These are phyloP conservation scores for Mastigias papua DNA, from an alignment of 30 jellyfish, hydroid and myxozoan genomes.

Conservation along the genomic window DNA sequence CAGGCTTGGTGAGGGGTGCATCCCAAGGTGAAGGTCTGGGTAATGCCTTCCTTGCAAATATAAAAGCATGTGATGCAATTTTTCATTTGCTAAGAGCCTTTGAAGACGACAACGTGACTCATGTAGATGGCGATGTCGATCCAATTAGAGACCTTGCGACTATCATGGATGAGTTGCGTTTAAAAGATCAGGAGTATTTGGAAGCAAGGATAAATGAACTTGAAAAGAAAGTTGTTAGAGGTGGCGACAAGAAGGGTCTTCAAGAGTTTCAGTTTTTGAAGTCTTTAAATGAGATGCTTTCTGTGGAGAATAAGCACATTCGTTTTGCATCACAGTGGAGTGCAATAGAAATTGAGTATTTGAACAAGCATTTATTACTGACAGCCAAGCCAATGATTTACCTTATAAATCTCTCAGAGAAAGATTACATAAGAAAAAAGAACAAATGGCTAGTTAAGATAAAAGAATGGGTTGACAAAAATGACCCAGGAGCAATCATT, in stretches of 20 bases:
- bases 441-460: constrained; percentile 97
- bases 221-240: constrained; percentile 83
- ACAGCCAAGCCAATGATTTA: constrained; percentile 99
- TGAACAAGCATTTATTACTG: constrained; percentile 89
- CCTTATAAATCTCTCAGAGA: constrained; percentile 89
- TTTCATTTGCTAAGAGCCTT: constrained; percentile 97
- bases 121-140: constrained; percentile 96
- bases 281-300: constrained; percentile 30
- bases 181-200: constrained; percentile 90
- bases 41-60: constrained; percentile 96
- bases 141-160: constrained; percentile 92
- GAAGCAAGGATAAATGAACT: constrained; percentile 83
- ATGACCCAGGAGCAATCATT: constrained; percentile 94
- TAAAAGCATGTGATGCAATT: constrained; percentile 98
- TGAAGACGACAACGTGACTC: constrained; percentile 97
- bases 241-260: constrained; percentile 87
- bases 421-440: constrained; percentile 91
- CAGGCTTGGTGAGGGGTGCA: constrained; percentile 99
- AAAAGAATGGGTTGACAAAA: constrained; percentile 93
- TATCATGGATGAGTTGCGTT: constrained; percentile 89
- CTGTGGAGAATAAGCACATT: constrained; percentile 87
- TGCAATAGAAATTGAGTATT: constrained; percentile 89
- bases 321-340: constrained; percentile 89
- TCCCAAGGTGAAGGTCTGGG: constrained; percentile 99
- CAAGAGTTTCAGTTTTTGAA: constrained; percentile 79